Evolutionary conservation across 2,113 vertebrate genomes (phyloP).

Genomic region (Probosciger aterrimus): DNA sequence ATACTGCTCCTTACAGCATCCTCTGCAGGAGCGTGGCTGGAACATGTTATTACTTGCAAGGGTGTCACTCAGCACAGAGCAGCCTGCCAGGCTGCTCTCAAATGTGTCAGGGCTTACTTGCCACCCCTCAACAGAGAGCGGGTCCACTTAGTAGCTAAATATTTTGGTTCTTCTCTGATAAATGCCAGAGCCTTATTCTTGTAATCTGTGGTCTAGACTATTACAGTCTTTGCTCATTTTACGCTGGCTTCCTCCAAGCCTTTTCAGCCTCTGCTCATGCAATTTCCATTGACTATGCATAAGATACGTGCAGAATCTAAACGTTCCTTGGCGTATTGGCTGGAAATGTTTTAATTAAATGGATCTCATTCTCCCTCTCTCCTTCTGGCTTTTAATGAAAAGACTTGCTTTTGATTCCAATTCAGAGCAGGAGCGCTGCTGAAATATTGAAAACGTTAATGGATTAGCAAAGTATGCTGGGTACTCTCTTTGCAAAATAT

Average conservation of each 20-base stretch:
- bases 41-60: background rate
- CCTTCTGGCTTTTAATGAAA: conserved; percentile 29
- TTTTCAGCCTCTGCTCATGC: background rate
- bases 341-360: conserved; percentile 43
- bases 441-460: conserved; percentile 44
- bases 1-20: background rate
- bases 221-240: background rate
- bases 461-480: background rate
- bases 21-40: background rate
- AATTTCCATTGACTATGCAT: background rate
- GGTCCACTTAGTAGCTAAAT: background rate
- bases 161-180: background rate
- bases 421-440: conserved; percentile 7
- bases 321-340: background rate
- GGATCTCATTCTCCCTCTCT: background rate
- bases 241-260: background rate
- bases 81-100: background rate
- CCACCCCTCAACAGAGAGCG: background rate
- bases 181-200: background rate
- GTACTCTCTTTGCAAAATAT: background rate
- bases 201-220: background rate
- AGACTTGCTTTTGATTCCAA: conserved; percentile 5
- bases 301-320: background rate
- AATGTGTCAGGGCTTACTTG: background rate
- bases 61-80: background rate